Conservation (phyloP, 2,113 vertebrate genomes). For the Hystrix brachyura region DNA sequence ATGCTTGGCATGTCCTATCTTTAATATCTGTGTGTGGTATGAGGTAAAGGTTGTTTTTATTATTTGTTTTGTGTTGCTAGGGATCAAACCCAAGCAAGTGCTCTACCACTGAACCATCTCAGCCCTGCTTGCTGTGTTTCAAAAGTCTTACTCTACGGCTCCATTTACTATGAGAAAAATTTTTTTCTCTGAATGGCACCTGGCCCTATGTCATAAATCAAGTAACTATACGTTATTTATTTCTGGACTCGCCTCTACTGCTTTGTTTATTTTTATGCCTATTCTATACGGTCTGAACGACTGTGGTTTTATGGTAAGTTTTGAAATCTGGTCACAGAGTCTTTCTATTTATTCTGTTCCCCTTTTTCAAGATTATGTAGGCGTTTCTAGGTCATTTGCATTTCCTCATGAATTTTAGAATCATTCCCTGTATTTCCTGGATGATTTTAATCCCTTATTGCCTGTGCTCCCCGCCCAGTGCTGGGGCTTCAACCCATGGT, state of each 20-base stretch:
- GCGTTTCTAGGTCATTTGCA: not conserved
- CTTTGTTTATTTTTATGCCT: not conserved
- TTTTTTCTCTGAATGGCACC: not conserved
- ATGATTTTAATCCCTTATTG: not conserved
- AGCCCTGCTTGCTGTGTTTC: not conserved
- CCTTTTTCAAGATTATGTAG: constrained; percentile 10
- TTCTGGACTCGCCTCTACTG: not conserved
- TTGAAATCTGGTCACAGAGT: not conserved
- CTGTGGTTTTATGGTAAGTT: not conserved
- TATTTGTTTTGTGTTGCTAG: not conserved
- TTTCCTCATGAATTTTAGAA: not conserved
- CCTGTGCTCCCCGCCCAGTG: not conserved
- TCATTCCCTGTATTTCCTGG: not conserved
- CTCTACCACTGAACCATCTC: not conserved
- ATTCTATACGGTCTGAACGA: not conserved
- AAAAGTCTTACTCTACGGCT: not conserved
- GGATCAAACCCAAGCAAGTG: not conserved
- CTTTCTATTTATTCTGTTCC: not conserved
- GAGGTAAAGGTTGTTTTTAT: not conserved
- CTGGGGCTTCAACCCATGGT: not conserved
- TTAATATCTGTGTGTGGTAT: not conserved
- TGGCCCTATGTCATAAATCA: not conserved
- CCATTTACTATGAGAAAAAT: not conserved
- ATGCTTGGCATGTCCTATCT: not conserved
- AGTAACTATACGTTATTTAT: not conserved